Evolutionary conservation across 2,888 invertebrate genomes (phyloP), one percentile per base, ranked within the genome.

Genomic region (Sinopyrophorus schimmeli): DNA sequence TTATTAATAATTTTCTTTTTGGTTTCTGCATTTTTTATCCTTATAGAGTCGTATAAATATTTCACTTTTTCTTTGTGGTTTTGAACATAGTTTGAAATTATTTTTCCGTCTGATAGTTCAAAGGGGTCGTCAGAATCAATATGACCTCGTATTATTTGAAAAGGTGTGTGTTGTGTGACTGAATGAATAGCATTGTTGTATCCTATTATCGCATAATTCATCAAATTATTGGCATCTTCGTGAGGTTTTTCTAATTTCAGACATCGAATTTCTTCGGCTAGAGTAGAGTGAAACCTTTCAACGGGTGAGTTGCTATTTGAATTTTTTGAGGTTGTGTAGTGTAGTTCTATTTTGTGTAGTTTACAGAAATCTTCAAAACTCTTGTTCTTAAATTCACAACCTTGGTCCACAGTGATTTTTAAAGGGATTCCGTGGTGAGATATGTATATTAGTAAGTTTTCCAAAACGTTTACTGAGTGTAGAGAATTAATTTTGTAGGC

Each of bases 321-420:
- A 27, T 53, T 50, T 23, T 35, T 40, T 2, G 47, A 12, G 5
- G 49, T 53, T 3, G 46, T 53, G 14, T 18, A 53, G 16, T 53
- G 50, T 3, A 53, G 17, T 11, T 53, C 32, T 10, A 53, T 51
- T 32, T 44, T 37, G 24, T 53, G 53, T 2, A 49, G 15, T n/a
- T 28, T 26, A 30, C 48, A 53, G n/a, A 53, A 38, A 10, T 53
- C 30, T 42, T 38, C 26, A 10, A 53, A 9, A 11, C 11, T 3
- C 2, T 39, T 18, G 21, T 30, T 47, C 34, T 53, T 46, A 32
- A 53, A 53, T 46, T 51, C 44, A 3, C n/a, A 11, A 15, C 50
- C 50, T 1, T 21, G 9, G 32, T 50, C 53, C 5, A 27, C 14
- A 1, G 40, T 53, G 9, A 53, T 53, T 24, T 34, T 40, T 11